These are phyloP conservation scores for Eustalomyia histrio DNA, from an alignment of 2,888 invertebrate genomes.

Conservation along the genomic window DNA sequence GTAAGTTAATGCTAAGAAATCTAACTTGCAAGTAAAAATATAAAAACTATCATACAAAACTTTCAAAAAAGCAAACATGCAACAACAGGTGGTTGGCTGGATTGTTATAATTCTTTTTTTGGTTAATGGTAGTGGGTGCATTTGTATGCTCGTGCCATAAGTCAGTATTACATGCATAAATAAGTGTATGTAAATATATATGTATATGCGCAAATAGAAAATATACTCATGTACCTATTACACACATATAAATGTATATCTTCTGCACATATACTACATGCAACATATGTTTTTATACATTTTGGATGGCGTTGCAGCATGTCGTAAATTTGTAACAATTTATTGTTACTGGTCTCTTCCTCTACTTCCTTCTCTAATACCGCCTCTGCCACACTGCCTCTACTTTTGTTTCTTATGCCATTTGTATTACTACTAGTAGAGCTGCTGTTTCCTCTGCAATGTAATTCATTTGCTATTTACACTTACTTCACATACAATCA, in stretches of 20 bases:
- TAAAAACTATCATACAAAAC: conserved; percentile 8
- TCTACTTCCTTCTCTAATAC: conserved; percentile 14
- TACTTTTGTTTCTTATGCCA: conserved; percentile 8
- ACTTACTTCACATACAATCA: conserved; percentile 21
- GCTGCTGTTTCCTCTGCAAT: conserved; percentile 45
- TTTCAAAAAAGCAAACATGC: conserved; percentile 31
- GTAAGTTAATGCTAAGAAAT: conserved; percentile 38
- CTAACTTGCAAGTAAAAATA: conserved; percentile 37
- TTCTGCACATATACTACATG: too few relatives aligned
- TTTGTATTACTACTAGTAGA: conserved; percentile 18
- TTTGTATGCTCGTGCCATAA: conserved; percentile 61
- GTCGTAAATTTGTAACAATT: conserved; percentile 68
- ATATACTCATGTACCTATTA: not conserved
- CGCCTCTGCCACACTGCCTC: not conserved
- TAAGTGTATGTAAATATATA: conserved; percentile 19
- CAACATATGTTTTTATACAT: conserved; percentile 60
- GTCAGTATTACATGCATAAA: conserved; percentile 58
- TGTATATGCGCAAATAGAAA: not conserved
- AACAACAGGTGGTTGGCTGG: conserved; percentile 56
- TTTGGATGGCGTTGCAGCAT: conserved; percentile 65
- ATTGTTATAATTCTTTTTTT: not conserved
- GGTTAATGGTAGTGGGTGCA: conserved; percentile 43
- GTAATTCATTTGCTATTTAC: conserved; percentile 63
- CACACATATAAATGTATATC: not conserved
- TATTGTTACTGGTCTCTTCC: conserved; percentile 63